phyloP scores from a whole-genome alignment of 37 sponge, comb jelly and placozoan genomes.

The Bolinopsis microptera region DNA sequence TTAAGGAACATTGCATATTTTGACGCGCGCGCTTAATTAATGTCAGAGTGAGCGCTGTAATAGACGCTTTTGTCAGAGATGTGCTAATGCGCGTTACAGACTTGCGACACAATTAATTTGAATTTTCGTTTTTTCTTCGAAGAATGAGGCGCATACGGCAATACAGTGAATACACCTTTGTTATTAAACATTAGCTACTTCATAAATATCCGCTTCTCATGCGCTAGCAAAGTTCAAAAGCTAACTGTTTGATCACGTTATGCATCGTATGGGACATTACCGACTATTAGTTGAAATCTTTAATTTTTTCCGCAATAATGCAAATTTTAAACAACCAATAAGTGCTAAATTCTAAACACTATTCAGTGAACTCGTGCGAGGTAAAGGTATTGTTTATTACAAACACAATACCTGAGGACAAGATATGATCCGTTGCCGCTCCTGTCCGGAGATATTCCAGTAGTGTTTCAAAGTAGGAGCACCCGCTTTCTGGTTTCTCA shows the following conservation, averaged over 20 bases:
- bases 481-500: background rate
- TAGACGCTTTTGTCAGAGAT: background rate
- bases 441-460: constrained; percentile 46
- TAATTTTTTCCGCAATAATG: too few species aligned
- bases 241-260: background rate
- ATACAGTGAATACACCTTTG: too few species aligned
- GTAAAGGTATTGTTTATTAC: too few species aligned
- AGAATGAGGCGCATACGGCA: too few species aligned
- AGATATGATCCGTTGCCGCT: constrained; percentile 23
- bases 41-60: background rate
- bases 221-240: background rate
- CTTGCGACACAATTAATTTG: too few species aligned
- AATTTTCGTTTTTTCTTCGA: too few species aligned
- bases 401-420: background rate
- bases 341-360: too few species aligned
- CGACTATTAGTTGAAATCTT: too few species aligned
- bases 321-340: too few species aligned
- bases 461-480: constrained; percentile 23
- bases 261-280: too few species aligned
- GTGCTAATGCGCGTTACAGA: background rate
- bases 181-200: background rate
- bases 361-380: too few species aligned
- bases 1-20: too few species aligned
- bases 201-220: background rate
- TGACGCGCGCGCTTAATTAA: background rate